A percentile compares a stretch with the other conserved stretches of the same genome.
These are phyloP conservation scores for Pseudopodoces humilis DNA, from an alignment of 2,113 vertebrate species.

Conservation along the genomic window DNA sequence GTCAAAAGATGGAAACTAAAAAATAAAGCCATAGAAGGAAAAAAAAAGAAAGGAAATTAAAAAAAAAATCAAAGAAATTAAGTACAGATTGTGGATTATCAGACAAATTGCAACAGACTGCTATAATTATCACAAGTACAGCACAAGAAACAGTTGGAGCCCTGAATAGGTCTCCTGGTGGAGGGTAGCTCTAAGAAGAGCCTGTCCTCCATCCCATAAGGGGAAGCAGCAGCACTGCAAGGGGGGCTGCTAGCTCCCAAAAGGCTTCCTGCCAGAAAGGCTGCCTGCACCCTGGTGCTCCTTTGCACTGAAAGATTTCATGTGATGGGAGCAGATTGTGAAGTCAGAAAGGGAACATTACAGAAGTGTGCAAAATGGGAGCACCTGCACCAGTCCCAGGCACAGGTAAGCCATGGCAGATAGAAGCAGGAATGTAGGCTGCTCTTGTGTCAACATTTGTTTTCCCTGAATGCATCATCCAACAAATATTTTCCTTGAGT, in stretches of 20 bases:
- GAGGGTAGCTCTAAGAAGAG: fast-evolving
- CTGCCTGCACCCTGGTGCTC: background rate
- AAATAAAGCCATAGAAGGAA: background rate
- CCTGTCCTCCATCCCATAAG: background rate
- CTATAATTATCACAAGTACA: background rate
- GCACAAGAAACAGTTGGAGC: background rate
- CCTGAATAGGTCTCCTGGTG: background rate
- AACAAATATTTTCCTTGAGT: background rate
- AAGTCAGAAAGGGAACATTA: background rate
- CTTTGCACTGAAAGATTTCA: background rate
- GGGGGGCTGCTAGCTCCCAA: background rate
- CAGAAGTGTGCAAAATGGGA: background rate
- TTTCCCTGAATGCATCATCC: background rate
- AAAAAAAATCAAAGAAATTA: background rate
- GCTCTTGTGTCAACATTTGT: background rate
- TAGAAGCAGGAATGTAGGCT: background rate
- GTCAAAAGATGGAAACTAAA: background rate
- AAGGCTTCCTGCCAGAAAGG: background rate
- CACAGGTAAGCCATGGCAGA: background rate
- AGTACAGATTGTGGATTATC: background rate
- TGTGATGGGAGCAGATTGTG: background rate
- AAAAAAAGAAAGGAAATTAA: too few species aligned
- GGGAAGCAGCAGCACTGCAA: background rate
- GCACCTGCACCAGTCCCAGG: background rate
- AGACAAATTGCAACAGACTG: background rate